Evolutionary conservation across 2,888 invertebrate genomes (phyloP).

Genomic region (Conistra vaccinii): DNA sequence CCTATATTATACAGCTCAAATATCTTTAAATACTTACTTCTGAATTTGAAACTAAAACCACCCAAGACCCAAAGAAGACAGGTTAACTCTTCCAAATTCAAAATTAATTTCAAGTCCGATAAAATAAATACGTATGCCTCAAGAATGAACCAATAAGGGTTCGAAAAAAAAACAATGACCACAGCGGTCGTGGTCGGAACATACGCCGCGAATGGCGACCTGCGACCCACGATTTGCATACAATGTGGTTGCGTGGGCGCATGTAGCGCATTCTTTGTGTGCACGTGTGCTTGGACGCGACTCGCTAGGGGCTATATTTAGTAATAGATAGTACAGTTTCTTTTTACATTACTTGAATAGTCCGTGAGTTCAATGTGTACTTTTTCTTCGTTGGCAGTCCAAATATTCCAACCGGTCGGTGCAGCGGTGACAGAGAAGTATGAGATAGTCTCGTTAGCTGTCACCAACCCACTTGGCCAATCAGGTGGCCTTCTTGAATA

Average conservation of each 20-base stretch:
- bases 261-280: slow-evolving; percentile 76
- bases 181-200: slow-evolving; percentile 57
- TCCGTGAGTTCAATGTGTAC: slow-evolving; percentile 12
- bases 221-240: slow-evolving; percentile 90
- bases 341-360: slow-evolving; percentile 55
- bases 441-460: slow-evolving; percentile 41
- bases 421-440: slow-evolving; percentile 55
- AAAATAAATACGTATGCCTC: slow-evolving; percentile 53
- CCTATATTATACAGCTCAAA: neutral
- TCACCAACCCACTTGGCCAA: slow-evolving; percentile 34
- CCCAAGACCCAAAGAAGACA: slow-evolving; percentile 15
- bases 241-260: slow-evolving; percentile 88
- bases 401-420: slow-evolving; percentile 41
- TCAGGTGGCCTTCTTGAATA: slow-evolving; percentile 1
- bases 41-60: slow-evolving; percentile 16
- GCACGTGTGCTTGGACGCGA: slow-evolving; percentile 72
- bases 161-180: slow-evolving; percentile 67
- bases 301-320: slow-evolving; percentile 60
- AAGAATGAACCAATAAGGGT: slow-evolving; percentile 74
- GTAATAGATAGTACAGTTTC: slow-evolving; percentile 49
- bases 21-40: neutral
- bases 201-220: slow-evolving; percentile 80
- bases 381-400: slow-evolving; percentile 33
- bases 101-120: slow-evolving; percentile 52
- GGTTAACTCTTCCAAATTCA: slow-evolving; percentile 18